phyloP scores from a whole-genome alignment of 2,797 vertebrate genomes.

The Rhyacichthys aspro region DNA sequence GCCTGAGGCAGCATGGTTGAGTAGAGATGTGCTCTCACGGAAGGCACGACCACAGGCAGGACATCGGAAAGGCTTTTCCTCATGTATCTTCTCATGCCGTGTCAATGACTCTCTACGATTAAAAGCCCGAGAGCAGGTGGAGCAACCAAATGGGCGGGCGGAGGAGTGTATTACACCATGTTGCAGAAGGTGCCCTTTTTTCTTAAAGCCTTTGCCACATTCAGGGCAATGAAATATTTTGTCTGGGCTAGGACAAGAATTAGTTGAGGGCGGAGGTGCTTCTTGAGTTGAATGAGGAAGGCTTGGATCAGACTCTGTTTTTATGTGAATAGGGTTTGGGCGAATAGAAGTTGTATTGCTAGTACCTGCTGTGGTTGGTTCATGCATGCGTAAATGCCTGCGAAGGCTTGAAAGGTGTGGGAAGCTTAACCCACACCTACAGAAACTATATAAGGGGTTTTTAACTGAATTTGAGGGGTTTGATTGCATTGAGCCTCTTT shows the following conservation, averaged over 20 bases:
- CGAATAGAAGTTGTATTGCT: constrained; percentile 76
- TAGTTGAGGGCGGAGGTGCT: constrained; percentile 63
- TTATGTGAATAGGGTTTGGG: constrained; percentile 81
- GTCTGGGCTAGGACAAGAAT: constrained; percentile 83
- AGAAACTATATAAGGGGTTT: constrained; percentile 88
- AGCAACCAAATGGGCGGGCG: constrained; percentile 90
- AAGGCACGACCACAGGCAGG: constrained; percentile 90
- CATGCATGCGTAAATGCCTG: constrained; percentile 93
- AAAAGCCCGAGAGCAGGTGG: constrained; percentile 91
- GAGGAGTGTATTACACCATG: constrained; percentile 93
- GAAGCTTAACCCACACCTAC: constrained; percentile 91
- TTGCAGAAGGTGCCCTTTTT: constrained; percentile 93
- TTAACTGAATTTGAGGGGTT: constrained; percentile 74
- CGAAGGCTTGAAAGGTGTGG: constrained; percentile 95
- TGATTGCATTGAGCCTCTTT: constrained; percentile 76
- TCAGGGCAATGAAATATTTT: constrained; percentile 90
- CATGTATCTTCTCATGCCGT: constrained; percentile 94
- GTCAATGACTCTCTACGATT: constrained; percentile 95
- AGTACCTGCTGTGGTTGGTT: constrained; percentile 85
- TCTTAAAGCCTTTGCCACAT: constrained; percentile 94
- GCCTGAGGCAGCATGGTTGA: constrained; percentile 87
- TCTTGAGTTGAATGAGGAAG: constrained; percentile 86
- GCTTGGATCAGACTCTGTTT: constrained; percentile 79
- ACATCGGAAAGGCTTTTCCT: constrained; percentile 91
- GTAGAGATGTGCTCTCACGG: constrained; percentile 86